Evolutionary conservation across 2,797 vertebrate species (phyloP), one percentile per base, ranked within the genome.

Genomic region (Choloepus didactylus): DNA sequence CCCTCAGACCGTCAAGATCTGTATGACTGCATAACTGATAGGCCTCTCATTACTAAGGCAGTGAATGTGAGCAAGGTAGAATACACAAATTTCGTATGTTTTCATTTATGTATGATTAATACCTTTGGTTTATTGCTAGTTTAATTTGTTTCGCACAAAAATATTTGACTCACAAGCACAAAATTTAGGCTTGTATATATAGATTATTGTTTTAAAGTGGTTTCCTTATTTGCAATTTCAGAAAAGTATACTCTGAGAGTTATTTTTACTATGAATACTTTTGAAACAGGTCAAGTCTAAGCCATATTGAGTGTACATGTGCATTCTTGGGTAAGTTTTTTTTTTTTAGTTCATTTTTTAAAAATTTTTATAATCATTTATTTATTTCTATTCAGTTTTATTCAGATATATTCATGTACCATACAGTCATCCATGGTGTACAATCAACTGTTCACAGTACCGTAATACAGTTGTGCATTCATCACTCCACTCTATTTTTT

Each of bases 191-290:
- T 70, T 44, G 18, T 56, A 9, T 62, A 44, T 60, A 38, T 84
- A 59, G 21, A 75, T 79, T 79, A 69, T 84, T 87, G 62, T 72
- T 72, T 81, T 95, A 76, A 85, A 87, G 60, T 89, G 35, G 49
- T 64, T 81, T 89, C n/a, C 11, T 95, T 79, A 84, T 89, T n/a
- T 64, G 44, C 9, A 54, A 76, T 54, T 75, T 92, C 15, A 89
- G 73, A 62, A 92, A 89, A 73, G 41, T 92, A n/a, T 83, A 60
- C 46, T 19, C 1, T 79, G 29, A 49, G 60, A 75, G 41, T 73
- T 80, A 8, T 46, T 75, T 82, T 82, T 75, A 41, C 31, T 81
- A 82, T 59, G 25, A 69, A 82, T 73, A 49, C 44, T 91, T 79
- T 73, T n/a, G 67, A 49, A 91, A 67, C 25, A 83, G 49, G 80